Base-by-base conservation (phyloP, 2,888 invertebrate species). In the Myopa tessellatipennis region DNA sequence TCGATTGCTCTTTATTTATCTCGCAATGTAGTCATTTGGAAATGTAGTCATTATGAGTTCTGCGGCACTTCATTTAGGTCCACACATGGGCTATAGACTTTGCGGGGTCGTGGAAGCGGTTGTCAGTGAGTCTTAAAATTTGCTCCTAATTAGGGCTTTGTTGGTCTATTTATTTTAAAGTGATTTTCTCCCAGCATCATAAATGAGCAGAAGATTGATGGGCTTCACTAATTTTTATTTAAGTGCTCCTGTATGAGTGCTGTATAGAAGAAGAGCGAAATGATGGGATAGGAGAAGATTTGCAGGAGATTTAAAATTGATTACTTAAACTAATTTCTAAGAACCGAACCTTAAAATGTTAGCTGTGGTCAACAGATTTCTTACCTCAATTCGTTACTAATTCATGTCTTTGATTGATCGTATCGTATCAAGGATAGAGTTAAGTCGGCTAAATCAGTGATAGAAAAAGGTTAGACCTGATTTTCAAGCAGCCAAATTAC, bases 131-230 rank as follows among this genome's bases (percentile, higher is more conserved):
- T 36, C 58, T 68, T 38, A 58, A 58, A 75, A 75, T 69, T 69
- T 75, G 69, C 69, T 68, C 60, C 60, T 75, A 75, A 69, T 75
- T 68, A 69, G 45, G 45, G 40, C 69, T 58, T 75, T 75, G 69
- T 69, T 69, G n/a, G 60, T 69, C 68, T 75, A 45, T 69, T 75
- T 75, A 75, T 58, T 75, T 75, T 58, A 60, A 60, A 69, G 68
- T 75, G 69, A 60, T 60, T 67, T 65, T 3, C 16, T 38, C 14
- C 34, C 65, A 65, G 34, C 4, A 3, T 10, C 61, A 10, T 18
- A 7, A 38, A 65, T 38, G 36, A 65, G 14, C 6, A 16, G 14
- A 38, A 65, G 36, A 65, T 65, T 65, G 38, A 6, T 26, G 61
- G 18, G 12, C 61, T 61, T 18, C 18, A 26, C 4, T 61, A 26